phyloP scores from a whole-genome alignment of 2,888 invertebrate genomes.

The Nipponacmea schrenckii region DNA sequence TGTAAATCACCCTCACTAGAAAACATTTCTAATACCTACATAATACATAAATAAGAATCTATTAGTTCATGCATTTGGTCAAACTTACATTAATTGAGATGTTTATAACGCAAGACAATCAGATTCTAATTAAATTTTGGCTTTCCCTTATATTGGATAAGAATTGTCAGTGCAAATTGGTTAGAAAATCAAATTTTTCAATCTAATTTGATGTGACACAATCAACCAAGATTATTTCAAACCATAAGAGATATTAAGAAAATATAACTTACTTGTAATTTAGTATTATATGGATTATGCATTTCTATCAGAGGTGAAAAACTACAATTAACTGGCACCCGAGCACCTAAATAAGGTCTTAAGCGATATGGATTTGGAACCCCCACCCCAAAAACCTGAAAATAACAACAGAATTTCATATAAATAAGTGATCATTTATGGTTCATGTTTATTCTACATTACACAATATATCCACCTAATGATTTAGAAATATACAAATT shows the following conservation, averaged over 20 bases:
- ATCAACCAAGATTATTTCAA: too few species aligned
- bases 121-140: too few species aligned
- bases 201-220: too few species aligned
- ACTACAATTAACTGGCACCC: conserved; percentile 90
- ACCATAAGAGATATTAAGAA: too few species aligned
- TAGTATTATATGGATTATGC: conserved; percentile 91
- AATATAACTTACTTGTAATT: conserved; percentile 78
- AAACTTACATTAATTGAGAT: too few species aligned
- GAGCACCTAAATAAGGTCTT: conserved; percentile 88
- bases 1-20: conserved; percentile 88
- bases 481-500: too few species aligned
- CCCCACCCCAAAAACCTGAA: conserved; percentile 74
- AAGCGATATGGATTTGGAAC: conserved; percentile 90
- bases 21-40: conserved; percentile 72
- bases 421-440: not conserved
- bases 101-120: too few species aligned
- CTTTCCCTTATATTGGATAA: too few species aligned
- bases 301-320: conserved; percentile 89
- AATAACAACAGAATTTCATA: conserved; percentile 12
- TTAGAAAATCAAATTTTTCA: too few species aligned
- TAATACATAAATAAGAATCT: conserved; percentile 18
- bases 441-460: not conserved
- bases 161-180: too few species aligned
- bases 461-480: too few species aligned
- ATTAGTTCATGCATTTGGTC: too few species aligned